phyloP scores from a whole-genome alignment of 1,140 invertebrate species.

The Brachionus paranguensis region DNA sequence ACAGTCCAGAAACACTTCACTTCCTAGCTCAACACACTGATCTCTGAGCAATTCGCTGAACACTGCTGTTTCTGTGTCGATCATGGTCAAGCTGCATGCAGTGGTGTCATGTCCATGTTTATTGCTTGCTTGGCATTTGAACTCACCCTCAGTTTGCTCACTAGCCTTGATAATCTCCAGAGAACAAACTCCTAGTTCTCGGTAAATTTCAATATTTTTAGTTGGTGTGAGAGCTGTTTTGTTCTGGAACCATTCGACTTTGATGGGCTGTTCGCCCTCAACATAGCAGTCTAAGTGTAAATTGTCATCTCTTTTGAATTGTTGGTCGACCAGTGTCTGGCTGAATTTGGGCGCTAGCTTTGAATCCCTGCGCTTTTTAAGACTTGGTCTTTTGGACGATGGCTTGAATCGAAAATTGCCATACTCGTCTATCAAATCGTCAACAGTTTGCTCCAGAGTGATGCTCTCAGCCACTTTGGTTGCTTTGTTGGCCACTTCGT shows the following conservation, averaged over 20 bases:
- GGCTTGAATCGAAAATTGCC: background rate
- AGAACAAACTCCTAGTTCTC: conserved; percentile 20
- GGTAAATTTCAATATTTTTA: conserved; percentile 31
- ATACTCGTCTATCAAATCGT: conserved; percentile 22
- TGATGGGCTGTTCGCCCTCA: conserved; percentile 18
- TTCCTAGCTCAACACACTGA: background rate
- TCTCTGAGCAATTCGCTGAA: background rate
- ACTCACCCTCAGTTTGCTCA: background rate
- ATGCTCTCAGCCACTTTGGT: background rate
- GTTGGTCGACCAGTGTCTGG: background rate
- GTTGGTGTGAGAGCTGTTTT: background rate
- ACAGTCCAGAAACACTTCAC: conserved; percentile 32
- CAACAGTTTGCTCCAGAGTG: background rate
- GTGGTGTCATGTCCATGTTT: conserved; percentile 12
- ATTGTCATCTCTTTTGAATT: background rate
- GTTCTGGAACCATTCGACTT: background rate
- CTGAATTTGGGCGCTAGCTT: conserved; percentile 10
- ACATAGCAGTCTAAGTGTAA: conserved; percentile 38
- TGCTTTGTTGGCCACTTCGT: background rate
- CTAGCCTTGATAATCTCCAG: conserved; percentile 15
- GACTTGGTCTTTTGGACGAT: background rate
- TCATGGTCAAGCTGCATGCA: background rate
- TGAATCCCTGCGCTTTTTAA: conserved; percentile 2
- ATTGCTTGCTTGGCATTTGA: conserved; percentile 22
- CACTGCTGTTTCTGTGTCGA: background rate